Base-by-base conservation (phyloP, 2,888 invertebrate species). In the Hypolimnas misippus region DNA sequence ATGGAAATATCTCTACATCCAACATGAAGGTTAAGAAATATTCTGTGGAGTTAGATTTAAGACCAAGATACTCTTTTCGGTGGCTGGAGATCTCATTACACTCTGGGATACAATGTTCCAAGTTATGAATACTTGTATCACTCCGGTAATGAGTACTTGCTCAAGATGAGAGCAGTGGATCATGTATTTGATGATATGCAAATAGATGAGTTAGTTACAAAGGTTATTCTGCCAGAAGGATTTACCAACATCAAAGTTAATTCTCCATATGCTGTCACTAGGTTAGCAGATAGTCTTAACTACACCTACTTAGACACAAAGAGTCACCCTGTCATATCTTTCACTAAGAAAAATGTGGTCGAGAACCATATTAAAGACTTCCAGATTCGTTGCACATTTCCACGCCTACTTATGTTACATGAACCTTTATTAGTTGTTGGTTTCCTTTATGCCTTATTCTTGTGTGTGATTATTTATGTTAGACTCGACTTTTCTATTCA, bases 1-100 rank as follows among this genome's bases (percentile, higher is more conserved):
- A 99, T 83, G 99, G 98, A 40, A 99, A 99, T 84, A 99, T 99
- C 77, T 99, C 99, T 0, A 99, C 99, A 8, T 98, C 98, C 0
- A 96, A 97, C 83, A 96, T 99, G 92, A 94, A 96, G 70, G 92
- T 96, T 21, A 94, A 96, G 72, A 97, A 97, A 71, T 98, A 99
- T 79, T 96, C 97, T 40, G 98, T 99, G 6, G 99, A 99, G 78
- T 89, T 99, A 3, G 99, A 99, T 77, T 93, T 99, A n/a, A 93
- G 98, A 54, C 99, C 99, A 0, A 93, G 99, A 75, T 99, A 99
- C 86, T 99, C 92, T 99, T 3, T 99, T 99, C 85, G 99, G 99
- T 58, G 99, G 99, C 12, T 99, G 99, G 99, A 97, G 97, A 84
- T 99, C 98, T 7, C 97, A 98, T 73, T 99, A 99, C 86, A 96